Base-by-base conservation (phyloP, 2,888 invertebrate species). In the Hydroisotoma schaefferi region DNA sequence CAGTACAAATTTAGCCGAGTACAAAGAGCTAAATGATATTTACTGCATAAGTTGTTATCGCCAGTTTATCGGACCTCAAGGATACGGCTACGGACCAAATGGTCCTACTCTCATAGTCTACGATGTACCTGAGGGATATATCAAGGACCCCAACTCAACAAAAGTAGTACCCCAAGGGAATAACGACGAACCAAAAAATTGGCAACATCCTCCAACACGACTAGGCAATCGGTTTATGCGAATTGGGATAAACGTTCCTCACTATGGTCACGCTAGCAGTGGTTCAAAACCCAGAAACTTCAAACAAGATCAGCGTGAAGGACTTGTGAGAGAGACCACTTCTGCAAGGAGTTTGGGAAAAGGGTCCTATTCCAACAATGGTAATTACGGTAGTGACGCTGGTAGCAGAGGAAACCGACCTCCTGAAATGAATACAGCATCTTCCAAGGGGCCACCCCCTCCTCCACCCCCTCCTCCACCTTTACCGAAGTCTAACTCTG, bases 21-120 rank as follows among this genome's bases (percentile, higher is more conserved):
- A 61, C 48, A 46, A 53, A 8, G 57, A 59, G 48, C n/a, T 43
- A 2, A 55, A 59, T 33, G 65, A 68, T 29, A 61, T 68, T 25
- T 68, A 63, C 28, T 68, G 68, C 51, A 56, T 38, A 33, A 37
- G 28, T 10, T 68, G 68, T 27, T 63, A 68, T 40, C 54, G 57
- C 12, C 23, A 57, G 23, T 47, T 59, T 6, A 58, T 63, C 46
- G 61, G 53, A 23, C 47, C 56, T 12, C 40, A 57, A 59, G 68
- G 68, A 0, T 68, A 68, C 43, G 68, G 68, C 2, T 67, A 61
- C 55, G 64, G 64, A 3, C 49, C 55, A 12, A 33, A 38, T 18
- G 33, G 20, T 0, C 60, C 64, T 15, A 52, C 64, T 8, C 46
- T 61, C 1, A 15, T 59, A 3, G 40, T 22, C 12, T 52, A 52